Evolutionary conservation across 2,113 vertebrate species (phyloP).

Genomic region (Nettapus auritus): DNA sequence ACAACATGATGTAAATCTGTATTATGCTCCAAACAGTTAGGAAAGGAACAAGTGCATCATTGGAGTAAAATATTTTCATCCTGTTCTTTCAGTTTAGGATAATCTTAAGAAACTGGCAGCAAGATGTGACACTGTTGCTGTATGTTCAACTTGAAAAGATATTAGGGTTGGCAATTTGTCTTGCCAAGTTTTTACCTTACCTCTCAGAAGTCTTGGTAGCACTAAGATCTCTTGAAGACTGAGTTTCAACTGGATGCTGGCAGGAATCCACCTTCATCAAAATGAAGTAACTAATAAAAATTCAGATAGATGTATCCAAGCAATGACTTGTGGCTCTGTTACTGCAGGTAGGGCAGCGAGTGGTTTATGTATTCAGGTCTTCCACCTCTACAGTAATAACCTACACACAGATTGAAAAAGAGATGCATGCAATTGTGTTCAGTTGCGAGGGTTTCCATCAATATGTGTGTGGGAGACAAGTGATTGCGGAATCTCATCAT

Average conservation of each 20-base stretch:
- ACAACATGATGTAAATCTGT: not conserved
- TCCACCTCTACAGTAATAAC: conserved; percentile 19
- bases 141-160: not conserved
- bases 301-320: not conserved
- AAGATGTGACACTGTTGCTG: not conserved
- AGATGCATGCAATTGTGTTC: conserved; percentile 1
- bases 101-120: not conserved
- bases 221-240: not conserved
- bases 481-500: conserved; percentile 32
- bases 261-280: not conserved
- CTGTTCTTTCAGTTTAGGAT: not conserved
- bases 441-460: conserved; percentile 31
- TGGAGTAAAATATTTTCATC: not conserved
- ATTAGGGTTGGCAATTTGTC: not conserved
- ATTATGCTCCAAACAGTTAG: not conserved
- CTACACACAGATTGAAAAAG: not conserved
- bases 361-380: conserved; percentile 10
- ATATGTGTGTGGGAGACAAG: not conserved
- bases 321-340: conserved; percentile 15
- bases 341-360: not conserved
- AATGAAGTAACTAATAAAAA: conserved; percentile 31
- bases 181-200: not conserved
- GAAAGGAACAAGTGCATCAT: not conserved
- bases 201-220: conserved; percentile 9
- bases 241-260: not conserved